Percentiles rank a stretch among this genome's conserved stretches.
Conservation (phyloP, 2,888 invertebrate genomes). For the Stenichneumon culpator region DNA sequence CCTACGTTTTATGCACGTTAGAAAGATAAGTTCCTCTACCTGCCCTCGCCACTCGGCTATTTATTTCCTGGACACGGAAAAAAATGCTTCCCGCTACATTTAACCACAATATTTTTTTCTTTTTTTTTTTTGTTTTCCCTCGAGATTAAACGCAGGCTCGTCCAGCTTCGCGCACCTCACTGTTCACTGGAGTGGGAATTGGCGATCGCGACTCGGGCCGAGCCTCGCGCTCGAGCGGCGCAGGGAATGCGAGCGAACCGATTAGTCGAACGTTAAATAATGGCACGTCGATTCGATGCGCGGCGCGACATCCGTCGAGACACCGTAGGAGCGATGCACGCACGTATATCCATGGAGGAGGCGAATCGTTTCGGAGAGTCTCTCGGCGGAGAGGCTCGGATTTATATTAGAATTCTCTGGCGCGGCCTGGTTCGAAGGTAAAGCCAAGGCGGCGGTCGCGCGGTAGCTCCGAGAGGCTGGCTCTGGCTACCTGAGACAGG, state of each 20-base stretch:
- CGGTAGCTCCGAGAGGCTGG: slow-evolving; percentile 32
- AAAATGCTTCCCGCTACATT: not conserved
- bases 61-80: not conserved
- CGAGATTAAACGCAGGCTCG: not conserved
- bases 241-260: not conserved
- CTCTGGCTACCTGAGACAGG: slow-evolving; percentile 77
- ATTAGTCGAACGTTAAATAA: slow-evolving; percentile 3
- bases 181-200: not conserved
- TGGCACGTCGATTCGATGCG: not conserved
- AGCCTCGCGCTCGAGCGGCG: not conserved
- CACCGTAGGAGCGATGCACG: slow-evolving; percentile 27
- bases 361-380: no score
- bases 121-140: not conserved
- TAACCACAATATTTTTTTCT: not conserved
- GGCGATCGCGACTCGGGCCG: not conserved
- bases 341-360: slow-evolving; percentile 8
- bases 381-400: not conserved
- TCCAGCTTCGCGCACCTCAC: slow-evolving; percentile 15
- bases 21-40: slow-evolving; percentile 69
- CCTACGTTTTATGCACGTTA: not conserved
- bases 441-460: slow-evolving; percentile 18
- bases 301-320: slow-evolving; percentile 16
- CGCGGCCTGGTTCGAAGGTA: slow-evolving; percentile 55
- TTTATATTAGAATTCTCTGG: slow-evolving; percentile 59
- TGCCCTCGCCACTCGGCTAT: slow-evolving; percentile 49